phyloP scores from a whole-genome alignment of 2,797 vertebrate genomes.

The Ispidina picta region DNA sequence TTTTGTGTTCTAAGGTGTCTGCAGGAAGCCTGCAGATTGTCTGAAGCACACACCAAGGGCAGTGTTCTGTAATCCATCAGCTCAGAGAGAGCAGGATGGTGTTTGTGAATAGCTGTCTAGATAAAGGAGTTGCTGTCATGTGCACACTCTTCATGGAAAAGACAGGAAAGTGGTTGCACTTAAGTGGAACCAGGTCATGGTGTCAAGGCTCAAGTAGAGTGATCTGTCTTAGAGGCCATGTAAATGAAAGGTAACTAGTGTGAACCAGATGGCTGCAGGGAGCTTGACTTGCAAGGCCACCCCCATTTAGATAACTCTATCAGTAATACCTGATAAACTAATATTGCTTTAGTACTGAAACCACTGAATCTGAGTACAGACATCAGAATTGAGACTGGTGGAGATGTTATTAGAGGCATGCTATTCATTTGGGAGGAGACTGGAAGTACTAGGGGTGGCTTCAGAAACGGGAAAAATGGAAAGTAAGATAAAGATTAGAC shows the following conservation, averaged over 20 bases:
- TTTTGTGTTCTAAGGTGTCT: not conserved
- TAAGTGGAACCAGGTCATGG: not conserved
- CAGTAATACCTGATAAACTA: not conserved
- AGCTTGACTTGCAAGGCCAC: not conserved
- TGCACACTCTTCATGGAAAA: not conserved
- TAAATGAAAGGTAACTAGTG: not conserved
- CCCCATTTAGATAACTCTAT: not conserved
- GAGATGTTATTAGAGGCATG: not conserved
- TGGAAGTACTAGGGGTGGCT: not conserved
- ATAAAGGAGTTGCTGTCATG: not conserved
- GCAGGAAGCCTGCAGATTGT: not conserved
- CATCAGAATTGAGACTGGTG: not conserved
- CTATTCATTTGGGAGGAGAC: not conserved
- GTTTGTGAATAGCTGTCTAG: fast-evolving
- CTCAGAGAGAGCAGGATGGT: not conserved
- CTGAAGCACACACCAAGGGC: not conserved
- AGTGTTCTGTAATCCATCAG: not conserved
- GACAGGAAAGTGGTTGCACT: not conserved
- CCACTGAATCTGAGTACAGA: not conserved
- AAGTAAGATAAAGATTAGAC: not conserved
- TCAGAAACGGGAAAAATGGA: not conserved
- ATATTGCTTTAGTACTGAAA: not conserved
- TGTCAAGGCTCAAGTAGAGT: not conserved
- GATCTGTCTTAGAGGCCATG: not conserved
- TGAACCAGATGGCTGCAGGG: not conserved